phyloP scores from a whole-genome alignment of 2,113 vertebrate species.

The Scophthalmus maximus region DNA sequence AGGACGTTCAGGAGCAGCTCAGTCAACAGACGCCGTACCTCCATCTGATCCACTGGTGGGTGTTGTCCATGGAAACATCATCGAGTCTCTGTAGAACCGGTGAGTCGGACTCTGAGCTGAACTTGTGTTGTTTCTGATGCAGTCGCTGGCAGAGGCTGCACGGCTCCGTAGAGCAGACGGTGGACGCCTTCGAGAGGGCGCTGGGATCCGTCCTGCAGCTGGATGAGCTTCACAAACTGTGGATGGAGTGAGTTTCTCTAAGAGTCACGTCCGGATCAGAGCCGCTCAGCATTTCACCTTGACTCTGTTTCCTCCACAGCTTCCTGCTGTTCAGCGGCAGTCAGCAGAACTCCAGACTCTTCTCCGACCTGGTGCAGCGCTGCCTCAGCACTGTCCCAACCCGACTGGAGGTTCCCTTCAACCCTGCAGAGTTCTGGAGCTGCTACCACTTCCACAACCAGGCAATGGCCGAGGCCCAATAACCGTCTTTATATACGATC shows the following conservation, averaged over 20 bases:
- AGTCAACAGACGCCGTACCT: slow-evolving; percentile 88
- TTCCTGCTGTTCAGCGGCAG: slow-evolving; percentile 81
- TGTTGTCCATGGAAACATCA: no score
- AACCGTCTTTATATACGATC: no score
- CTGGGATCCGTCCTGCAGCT: slow-evolving; percentile 87
- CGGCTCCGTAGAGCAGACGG: slow-evolving; percentile 82
- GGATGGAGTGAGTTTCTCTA: slow-evolving; percentile 92
- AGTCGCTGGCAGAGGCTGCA: slow-evolving; percentile 93
- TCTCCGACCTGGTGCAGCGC: slow-evolving; percentile 93
- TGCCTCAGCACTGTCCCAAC: slow-evolving; percentile 93
- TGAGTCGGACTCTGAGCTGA: neutral
- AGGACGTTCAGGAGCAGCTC: slow-evolving; percentile 84
- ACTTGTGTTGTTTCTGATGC: neutral
- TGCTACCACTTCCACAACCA: slow-evolving; percentile 97
- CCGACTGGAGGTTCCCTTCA: slow-evolving; percentile 91
- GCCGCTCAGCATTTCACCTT: neutral
- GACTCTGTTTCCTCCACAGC: slow-evolving; percentile 15
- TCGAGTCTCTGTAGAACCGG: neutral
- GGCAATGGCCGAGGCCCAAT: no score
- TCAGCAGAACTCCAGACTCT: slow-evolving; percentile 86
- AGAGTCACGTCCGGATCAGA: no score
- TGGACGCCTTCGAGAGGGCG: slow-evolving; percentile 92
- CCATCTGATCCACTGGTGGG: slow-evolving; percentile 92
- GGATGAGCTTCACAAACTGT: slow-evolving; percentile 90
- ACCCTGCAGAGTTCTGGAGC: slow-evolving; percentile 94